Percentiles rank a stretch among this genome's conserved stretches.
Evolutionary conservation across 2,113 vertebrate genomes (phyloP).

Genomic region (Pipa parva): DNA sequence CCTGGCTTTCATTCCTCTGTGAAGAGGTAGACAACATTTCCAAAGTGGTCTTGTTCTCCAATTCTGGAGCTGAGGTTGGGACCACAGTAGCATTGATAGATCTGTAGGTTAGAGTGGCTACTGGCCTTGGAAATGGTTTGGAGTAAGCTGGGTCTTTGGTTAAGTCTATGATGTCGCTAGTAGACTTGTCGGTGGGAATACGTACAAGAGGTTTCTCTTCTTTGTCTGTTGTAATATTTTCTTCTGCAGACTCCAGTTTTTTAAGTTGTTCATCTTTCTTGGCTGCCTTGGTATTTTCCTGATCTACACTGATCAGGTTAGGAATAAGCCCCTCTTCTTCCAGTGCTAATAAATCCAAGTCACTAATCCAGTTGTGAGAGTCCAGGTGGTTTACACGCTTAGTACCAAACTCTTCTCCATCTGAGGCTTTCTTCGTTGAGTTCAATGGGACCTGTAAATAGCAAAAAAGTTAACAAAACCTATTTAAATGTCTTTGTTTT

Average conservation of each 20-base stretch:
- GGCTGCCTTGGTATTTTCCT: neutral
- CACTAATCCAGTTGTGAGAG: constrained; percentile 12
- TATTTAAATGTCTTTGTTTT: no score
- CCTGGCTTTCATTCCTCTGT: neutral
- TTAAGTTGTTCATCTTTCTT: constrained; percentile 46
- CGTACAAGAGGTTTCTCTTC: neutral
- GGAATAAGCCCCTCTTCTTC: constrained; percentile 29
- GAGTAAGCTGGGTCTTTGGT: constrained; percentile 24
- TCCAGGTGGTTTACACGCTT: neutral
- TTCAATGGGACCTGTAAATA: neutral
- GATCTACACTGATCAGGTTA: neutral
- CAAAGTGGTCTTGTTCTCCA: constrained; percentile 46
- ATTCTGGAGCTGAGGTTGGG: constrained; percentile 29
- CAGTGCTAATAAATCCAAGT: constrained; percentile 7
- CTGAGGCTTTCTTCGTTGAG: constrained; percentile 4
- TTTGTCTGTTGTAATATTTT: constrained; percentile 73
- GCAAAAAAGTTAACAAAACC: no score
- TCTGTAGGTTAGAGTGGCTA: neutral
- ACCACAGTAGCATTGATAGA: neutral
- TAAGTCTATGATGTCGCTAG: constrained; percentile 48
- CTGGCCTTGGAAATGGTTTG: constrained; percentile 43
- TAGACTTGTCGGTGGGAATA: constrained; percentile 49
- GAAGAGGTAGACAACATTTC: constrained; percentile 27
- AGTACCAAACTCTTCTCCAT: neutral
- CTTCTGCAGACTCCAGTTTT: constrained; percentile 46